Conservation (phyloP, 2,797 vertebrate species). For the Sorex maritimensis region DNA sequence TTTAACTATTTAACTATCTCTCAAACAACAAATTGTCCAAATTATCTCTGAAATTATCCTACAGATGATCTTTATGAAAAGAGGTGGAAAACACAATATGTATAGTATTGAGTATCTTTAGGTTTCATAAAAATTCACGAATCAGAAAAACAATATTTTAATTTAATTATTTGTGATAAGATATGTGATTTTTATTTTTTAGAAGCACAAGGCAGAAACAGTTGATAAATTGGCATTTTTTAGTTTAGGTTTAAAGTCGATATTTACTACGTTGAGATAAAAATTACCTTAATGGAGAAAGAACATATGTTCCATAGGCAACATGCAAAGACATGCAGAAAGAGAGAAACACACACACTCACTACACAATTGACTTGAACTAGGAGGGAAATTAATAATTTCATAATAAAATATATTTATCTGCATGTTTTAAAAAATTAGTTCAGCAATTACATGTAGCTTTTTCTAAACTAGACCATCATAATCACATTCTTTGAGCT, state of each 20-base stretch:
- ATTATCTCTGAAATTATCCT: conserved; percentile 53
- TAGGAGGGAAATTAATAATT: neutral
- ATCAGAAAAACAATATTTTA: conserved; percentile 53
- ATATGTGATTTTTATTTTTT: conserved; percentile 63
- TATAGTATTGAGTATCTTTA: too few relatives aligned
- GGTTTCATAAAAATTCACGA: neutral
- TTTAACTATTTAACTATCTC: conserved; percentile 21
- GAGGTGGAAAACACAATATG: neutral
- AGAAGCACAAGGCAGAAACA: conserved; percentile 49
- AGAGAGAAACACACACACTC: neutral
- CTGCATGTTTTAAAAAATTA: neutral
- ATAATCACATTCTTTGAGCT: neutral
- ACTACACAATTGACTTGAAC: neutral
- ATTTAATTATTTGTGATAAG: conserved; percentile 71
- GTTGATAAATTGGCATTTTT: conserved; percentile 65
- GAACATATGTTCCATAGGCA: conserved; percentile 65
- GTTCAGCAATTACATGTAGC: conserved; percentile 6
- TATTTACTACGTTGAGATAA: conserved; percentile 76
- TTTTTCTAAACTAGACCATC: conserved; percentile 5
- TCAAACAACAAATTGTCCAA: conserved; percentile 29
- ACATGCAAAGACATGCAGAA: conserved; percentile 7
- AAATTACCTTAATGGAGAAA: conserved; percentile 66
- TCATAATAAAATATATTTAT: neutral
- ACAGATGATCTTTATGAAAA: conserved; percentile 10
- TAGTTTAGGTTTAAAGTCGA: conserved; percentile 57